Conservation (phyloP, 64 coral and sea anemone species). For the Stichodactyla mertensii region DNA sequence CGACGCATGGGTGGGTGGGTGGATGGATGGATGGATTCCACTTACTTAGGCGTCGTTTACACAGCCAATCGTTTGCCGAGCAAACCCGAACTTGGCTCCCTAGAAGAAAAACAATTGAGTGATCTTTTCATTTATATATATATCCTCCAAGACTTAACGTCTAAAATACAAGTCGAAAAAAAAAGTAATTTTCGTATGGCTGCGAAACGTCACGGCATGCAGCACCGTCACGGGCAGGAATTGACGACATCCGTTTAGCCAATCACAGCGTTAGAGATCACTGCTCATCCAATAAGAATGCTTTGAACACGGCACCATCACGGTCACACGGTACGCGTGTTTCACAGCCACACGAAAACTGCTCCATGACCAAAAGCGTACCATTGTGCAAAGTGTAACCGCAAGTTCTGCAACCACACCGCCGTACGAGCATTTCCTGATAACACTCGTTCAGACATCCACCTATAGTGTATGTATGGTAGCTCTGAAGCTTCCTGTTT, state of each 20-base stretch:
- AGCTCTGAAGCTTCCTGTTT: background rate
- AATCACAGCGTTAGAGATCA: too few species aligned
- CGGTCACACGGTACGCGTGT: too few species aligned
- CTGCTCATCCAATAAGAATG: too few species aligned
- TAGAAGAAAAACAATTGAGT: background rate
- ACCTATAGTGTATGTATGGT: background rate
- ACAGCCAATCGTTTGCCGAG: background rate
- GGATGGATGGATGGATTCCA: background rate
- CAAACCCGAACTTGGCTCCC: background rate
- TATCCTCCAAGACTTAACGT: too few species aligned
- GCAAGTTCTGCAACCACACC: background rate
- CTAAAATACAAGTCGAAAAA: too few species aligned
- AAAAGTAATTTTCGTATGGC: too few species aligned
- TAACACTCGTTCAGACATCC: slow-evolving; percentile 12
- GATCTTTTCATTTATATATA: background rate
- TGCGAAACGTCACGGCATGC: too few species aligned
- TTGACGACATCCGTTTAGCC: too few species aligned
- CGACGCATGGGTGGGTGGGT: background rate
- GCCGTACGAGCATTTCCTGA: background rate
- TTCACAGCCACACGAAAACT: too few species aligned
- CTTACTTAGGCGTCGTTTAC: background rate
- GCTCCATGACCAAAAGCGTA: background rate
- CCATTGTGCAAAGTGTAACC: background rate
- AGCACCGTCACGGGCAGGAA: too few species aligned
- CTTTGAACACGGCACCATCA: too few species aligned